Base-by-base conservation (phyloP, 1,140 invertebrate species). In the Laupala kohalensis region DNA sequence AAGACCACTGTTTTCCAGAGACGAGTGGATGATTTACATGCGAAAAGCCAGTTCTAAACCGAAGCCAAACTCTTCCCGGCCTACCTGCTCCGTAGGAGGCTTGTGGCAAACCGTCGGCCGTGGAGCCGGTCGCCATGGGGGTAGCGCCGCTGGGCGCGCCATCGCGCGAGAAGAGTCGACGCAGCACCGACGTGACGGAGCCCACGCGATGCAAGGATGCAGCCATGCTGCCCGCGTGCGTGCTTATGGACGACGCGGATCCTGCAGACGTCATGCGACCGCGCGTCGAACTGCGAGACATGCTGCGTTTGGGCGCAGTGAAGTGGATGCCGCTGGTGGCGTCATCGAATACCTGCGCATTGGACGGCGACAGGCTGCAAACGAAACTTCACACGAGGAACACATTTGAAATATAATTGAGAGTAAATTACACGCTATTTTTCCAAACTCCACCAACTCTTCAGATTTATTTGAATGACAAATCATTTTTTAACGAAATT, bases 161-260 rank as follows among this genome's bases (percentile, higher is more conserved):
- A 63, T 92, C 91, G 64, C 88, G 86, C 64, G 87, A 90, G 74
- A 93, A 90, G 64, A 94, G 79, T 75, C 89, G 82, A 72, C 89
- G 90, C 1, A 94, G 78, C 74, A 91, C 88, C 13, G 86, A 91
- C 0, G 90, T 90, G 9, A 92, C 90, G 71, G 81, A 82, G 72
- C 87, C 90, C 0, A 89, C 86, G 28, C 90, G 80, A 0, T 89
- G 85, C 71, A 93, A 84, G 0, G 90, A 89, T 6, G 85, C 83
- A 27, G 78, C 73, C 65, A 76, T 63, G 69, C 77, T 75, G 28
- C 75, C 77, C n/a, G 25, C 62, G 69, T 74, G 72, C 2, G 81
- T 84, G 6, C 79, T 83, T 77, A 84, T 79, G 15, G 82, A 84
- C 72, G 82, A 72, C 76, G 76, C 70, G 77, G 83, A 67, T 79